Conservation (phyloP, 37 sponge, comb jelly and placozoan genomes). For the Diacarnus erythraeanus region DNA sequence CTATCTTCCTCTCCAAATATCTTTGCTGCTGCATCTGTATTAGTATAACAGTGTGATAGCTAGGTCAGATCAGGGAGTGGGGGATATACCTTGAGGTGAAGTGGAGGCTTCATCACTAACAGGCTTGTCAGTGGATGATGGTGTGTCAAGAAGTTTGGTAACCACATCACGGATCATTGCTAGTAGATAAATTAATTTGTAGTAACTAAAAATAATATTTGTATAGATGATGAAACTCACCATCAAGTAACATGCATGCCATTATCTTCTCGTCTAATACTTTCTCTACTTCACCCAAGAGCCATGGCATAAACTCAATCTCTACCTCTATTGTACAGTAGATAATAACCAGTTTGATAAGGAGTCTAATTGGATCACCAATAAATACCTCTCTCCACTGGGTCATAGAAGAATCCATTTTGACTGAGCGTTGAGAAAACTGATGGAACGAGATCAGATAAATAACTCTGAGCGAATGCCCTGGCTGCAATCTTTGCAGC, state of each 20-base stretch:
- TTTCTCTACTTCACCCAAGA: slow-evolving; percentile 79
- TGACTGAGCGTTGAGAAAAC: slow-evolving; percentile 89
- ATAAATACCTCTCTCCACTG: slow-evolving; percentile 78
- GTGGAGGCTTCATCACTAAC: too few relatives aligned
- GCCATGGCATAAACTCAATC: slow-evolving; percentile 83
- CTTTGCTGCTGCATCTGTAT: too few relatives aligned
- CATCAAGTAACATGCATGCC: slow-evolving; percentile 80
- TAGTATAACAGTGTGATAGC: too few relatives aligned
- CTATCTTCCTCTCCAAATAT: too few relatives aligned
- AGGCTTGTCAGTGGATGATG: too few relatives aligned
- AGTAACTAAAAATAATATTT: too few relatives aligned
- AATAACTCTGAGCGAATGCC: slow-evolving; percentile 97
- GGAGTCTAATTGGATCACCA: neutral
- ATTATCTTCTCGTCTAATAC: slow-evolving; percentile 62
- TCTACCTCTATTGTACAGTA: slow-evolving; percentile 75
- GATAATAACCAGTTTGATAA: neutral
- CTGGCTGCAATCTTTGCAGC: slow-evolving; percentile 94
- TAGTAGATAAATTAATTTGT: neutral
- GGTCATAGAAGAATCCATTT: slow-evolving; percentile 95
- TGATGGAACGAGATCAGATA: slow-evolving; percentile 92
- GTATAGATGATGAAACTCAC: slow-evolving; percentile 39
- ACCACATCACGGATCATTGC: neutral
- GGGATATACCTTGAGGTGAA: neutral
- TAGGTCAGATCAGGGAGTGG: too few relatives aligned
- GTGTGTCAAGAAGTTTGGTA: neutral